Evolutionary conservation across 2,888 invertebrate genomes (phyloP).

Genomic region (Hypomecis punctinalis): DNA sequence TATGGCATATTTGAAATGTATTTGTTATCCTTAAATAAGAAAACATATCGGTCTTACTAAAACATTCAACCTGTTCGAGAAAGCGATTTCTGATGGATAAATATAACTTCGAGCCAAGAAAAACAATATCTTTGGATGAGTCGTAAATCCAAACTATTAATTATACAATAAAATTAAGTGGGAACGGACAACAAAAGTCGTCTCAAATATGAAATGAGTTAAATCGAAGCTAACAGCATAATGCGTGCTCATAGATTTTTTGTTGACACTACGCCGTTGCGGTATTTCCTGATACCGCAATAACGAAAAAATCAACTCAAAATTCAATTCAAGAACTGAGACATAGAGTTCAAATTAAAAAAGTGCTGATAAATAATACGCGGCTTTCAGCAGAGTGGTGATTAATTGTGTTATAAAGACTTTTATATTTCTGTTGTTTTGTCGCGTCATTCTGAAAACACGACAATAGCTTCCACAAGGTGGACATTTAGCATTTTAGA

Average conservation of each 20-base stretch:
- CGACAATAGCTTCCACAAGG: slow-evolving; percentile 63
- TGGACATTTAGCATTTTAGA: slow-evolving; percentile 50
- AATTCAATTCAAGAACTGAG: slow-evolving; percentile 44
- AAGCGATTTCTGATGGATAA: slow-evolving; percentile 14
- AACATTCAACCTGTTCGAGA: slow-evolving; percentile 1
- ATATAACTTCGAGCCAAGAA: slow-evolving; percentile 15
- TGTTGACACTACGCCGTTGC: slow-evolving; percentile 74
- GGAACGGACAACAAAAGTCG: slow-evolving; percentile 69
- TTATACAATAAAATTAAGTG: slow-evolving; percentile 73
- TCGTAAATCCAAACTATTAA: slow-evolving; percentile 37
- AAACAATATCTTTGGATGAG: slow-evolving; percentile 32
- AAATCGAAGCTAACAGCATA: slow-evolving; percentile 81
- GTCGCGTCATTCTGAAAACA: slow-evolving; percentile 70
- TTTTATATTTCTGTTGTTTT: slow-evolving; percentile 77
- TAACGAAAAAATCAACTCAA: slow-evolving; percentile 43
- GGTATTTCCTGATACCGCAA: slow-evolving; percentile 81
- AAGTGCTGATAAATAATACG: slow-evolving; percentile 45
- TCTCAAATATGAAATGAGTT: slow-evolving; percentile 81
- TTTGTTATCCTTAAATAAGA: background rate
- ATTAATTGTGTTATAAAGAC: slow-evolving; percentile 82
- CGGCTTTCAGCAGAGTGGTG: slow-evolving; percentile 69
- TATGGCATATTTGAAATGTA: too few species aligned
- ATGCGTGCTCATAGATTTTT: slow-evolving; percentile 80
- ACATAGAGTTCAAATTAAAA: slow-evolving; percentile 49
- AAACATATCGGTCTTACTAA: background rate